Evolutionary conservation across 2,797 vertebrate genomes (phyloP), one percentile per base, ranked within the genome.

Genomic region (Melanitta fusca): DNA sequence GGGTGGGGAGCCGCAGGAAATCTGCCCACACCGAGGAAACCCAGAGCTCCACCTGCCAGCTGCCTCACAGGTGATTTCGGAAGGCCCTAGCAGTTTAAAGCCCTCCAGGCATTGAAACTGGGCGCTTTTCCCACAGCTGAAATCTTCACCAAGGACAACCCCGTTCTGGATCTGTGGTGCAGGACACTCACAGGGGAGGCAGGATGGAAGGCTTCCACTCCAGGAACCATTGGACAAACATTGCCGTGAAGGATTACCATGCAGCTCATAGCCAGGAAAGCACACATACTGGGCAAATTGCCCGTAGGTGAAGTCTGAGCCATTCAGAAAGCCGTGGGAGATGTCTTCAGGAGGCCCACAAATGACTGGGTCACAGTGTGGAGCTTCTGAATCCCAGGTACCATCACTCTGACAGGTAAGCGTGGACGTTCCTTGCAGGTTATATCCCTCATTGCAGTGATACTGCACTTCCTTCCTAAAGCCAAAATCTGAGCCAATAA

Each of bases 291-390:
- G 98, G 73, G 98, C 98, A 25, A 98, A 92, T 12, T 99, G 98
- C 13, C 98, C 98, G 12, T 98, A 99, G 93, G 95, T 98, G 95
- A 99, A 99, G 91, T 98, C 98, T 79, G 99, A 99, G 39, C 98
- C 98, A 21, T 99, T 99, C 65, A 99, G 96, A 95, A 98, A 99
- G 69, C 99, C 99, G 36, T 99, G 99, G 84, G 99, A 98, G 92
- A 99, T 99, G 92, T 99, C 98, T 92, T 99, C 98, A 6, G 99
- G 99, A 57, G 99, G 99, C 57, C 98, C 99, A 68, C 99, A 99
- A 66, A 89, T 97, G 68, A 98, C 89, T 54, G 98, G 96, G 49
- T 98, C 98, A 88, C 99, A 99, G 39, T 84, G 84, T 8, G 99
- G 99, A 64, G 95, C 93, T 32, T 98, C 97, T 93, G 97, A 96